Evolutionary conservation across 2,113 vertebrate species (phyloP).

Genomic region (Cranoglanis bouderius): DNA sequence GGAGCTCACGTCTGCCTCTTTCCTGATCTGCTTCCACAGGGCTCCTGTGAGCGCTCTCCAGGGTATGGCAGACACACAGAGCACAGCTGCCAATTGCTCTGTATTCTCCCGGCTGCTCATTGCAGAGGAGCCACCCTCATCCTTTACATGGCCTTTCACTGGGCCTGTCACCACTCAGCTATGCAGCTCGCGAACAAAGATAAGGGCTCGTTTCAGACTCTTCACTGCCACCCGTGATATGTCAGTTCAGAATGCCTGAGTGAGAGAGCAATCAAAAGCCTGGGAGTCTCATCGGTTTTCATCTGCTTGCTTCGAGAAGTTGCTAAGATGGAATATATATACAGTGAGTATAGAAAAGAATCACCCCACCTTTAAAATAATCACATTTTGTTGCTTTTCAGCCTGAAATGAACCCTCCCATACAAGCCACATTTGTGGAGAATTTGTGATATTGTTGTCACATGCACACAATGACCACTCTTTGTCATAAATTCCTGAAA

Average conservation of each 20-base stretch:
- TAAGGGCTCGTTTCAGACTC: slow-evolving; percentile 26
- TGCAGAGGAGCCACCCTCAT: slow-evolving; percentile 39
- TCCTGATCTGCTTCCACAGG: slow-evolving; percentile 35
- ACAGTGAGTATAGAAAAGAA: too few relatives aligned
- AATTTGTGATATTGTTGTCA: too few relatives aligned
- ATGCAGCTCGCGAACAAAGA: slow-evolving; percentile 33
- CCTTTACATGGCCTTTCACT: slow-evolving; percentile 35
- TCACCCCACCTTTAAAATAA: too few relatives aligned
- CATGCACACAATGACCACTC: too few relatives aligned
- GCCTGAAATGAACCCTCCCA: too few relatives aligned
- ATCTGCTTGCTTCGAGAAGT: not conserved
- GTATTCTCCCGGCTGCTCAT: slow-evolving; percentile 45
- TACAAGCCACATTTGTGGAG: too few relatives aligned
- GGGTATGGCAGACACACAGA: slow-evolving; percentile 34
- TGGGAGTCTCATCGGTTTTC: slow-evolving; percentile 1
- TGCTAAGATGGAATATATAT: not conserved
- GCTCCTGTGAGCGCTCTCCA: slow-evolving; percentile 38
- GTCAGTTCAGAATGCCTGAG: slow-evolving; percentile 11
- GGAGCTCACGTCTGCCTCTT: slow-evolving; percentile 28
- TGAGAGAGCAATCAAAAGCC: slow-evolving; percentile 5
- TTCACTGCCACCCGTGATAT: slow-evolving; percentile 8
- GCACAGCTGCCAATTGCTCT: slow-evolving; percentile 45
- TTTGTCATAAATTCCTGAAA: too few relatives aligned
- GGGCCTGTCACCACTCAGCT: slow-evolving; percentile 30
- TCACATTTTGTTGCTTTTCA: too few relatives aligned